Evolutionary conservation across 2,888 invertebrate genomes (phyloP).

Genomic region (Druceiella hillmani): DNA sequence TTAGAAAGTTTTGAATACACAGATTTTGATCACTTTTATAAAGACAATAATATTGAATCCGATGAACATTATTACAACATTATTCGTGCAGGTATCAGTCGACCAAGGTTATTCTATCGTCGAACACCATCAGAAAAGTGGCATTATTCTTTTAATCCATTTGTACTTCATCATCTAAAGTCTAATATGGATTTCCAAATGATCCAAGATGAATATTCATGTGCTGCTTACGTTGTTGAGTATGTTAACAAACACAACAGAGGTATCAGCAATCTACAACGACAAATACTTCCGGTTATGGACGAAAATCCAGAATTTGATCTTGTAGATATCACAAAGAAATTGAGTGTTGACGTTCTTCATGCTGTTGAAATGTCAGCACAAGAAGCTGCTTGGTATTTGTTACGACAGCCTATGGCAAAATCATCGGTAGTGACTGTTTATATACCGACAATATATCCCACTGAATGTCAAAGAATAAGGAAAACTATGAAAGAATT

Average conservation of each 20-base stretch:
- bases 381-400: too few species aligned
- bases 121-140: slow-evolving; percentile 31
- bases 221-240: slow-evolving; percentile 34
- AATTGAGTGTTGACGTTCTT: too few species aligned
- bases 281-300: slow-evolving; percentile 6
- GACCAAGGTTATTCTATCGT: slow-evolving; percentile 31
- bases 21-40: slow-evolving; percentile 27
- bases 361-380: too few species aligned
- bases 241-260: slow-evolving; percentile 33
- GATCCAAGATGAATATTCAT: slow-evolving; percentile 34
- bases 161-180: slow-evolving; percentile 27
- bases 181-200: slow-evolving; percentile 34
- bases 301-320: slow-evolving; percentile 8
- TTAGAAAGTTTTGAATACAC: slow-evolving; percentile 27
- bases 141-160: slow-evolving; percentile 34
- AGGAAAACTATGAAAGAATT: too few species aligned
- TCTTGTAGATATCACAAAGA: slow-evolving; percentile 3
- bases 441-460: too few species aligned
- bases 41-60: slow-evolving; percentile 25
- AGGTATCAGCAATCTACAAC: slow-evolving; percentile 20
- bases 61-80: slow-evolving; percentile 27
- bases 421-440: too few species aligned
- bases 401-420: too few species aligned
- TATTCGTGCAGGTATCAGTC: slow-evolving; percentile 27
- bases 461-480: too few species aligned